Evolutionary conservation across 2,797 vertebrate species (phyloP), one percentile per base, ranked within the genome.

Genomic region (Sardinella longiceps): DNA sequence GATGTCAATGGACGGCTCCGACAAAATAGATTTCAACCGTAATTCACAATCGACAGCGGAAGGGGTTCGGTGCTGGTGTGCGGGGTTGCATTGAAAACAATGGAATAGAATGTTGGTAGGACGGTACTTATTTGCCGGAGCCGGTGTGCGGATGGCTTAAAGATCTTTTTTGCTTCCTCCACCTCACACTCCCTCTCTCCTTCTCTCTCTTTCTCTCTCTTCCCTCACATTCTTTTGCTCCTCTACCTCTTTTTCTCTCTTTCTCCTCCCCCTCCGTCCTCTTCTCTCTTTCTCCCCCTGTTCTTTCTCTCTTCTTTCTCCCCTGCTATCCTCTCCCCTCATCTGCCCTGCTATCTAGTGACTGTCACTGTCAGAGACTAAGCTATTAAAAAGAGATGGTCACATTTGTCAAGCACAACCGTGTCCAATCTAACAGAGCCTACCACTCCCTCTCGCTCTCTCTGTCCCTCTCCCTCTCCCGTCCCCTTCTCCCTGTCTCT

Each of bases 341-440:
- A n/a, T 60, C n/a, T 23, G 20, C 20, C 20, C 2, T 23, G 53
- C 84, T 18, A 83, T 87, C 87, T 48, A 23, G 92, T 87, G 82
- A 87, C 86, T 82, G 90, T 88, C 91, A 74, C 87, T n/a, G 85
- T 48, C 84, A 90, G 85, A 84, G 88, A 93, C 94, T 94, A 82
- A 94, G 93, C 93, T 90, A 94, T 94, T 95, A 93, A 94, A 91
- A 93, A 93, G 90, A 90, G 30, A 94, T 91, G 86, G 84, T 81
- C 88, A 85, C 46, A 91, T 91, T 92, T 90, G 92, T 90, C 94
- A 89, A 83, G 43, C 53, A 83, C 33, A 85, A 66, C 81, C 89
- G 84, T 60, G 87, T 91, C 93, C 87, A 91, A 87, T 92, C 91
- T 88, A 88, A 80, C 84, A 90, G 80, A 92, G 84, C 89, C 82